These are phyloP conservation scores for Zoanthus gigantus DNA, from an alignment of 92 coral and sea anemone species.

Conservation along the genomic window DNA sequence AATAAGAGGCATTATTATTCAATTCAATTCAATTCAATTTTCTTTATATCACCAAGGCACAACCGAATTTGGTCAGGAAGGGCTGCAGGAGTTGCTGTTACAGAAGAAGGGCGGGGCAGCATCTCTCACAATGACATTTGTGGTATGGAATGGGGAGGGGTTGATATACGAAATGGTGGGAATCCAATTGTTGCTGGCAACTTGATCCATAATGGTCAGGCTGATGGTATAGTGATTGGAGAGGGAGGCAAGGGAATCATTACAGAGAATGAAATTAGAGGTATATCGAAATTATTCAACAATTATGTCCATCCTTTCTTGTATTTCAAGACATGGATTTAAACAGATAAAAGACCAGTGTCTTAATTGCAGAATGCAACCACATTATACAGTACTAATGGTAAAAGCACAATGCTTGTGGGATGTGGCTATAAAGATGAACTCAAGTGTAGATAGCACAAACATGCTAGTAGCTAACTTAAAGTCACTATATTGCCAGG, in stretches of 20 bases:
- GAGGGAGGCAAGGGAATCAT: slow-evolving; percentile 93
- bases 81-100: slow-evolving; percentile 98
- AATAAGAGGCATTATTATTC: too few relatives aligned
- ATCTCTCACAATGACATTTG: slow-evolving; percentile 91
- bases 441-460: too few relatives aligned
- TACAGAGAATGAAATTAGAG: slow-evolving; percentile 91
- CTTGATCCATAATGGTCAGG: slow-evolving; percentile 91
- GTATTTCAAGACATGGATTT: too few relatives aligned
- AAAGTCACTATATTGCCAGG: too few relatives aligned
- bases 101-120: slow-evolving; percentile 96
- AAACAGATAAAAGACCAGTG: too few relatives aligned
- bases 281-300: slow-evolving; percentile 35
- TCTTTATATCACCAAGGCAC: slow-evolving; percentile 58
- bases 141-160: slow-evolving; percentile 99
- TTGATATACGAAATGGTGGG: slow-evolving; percentile 96
- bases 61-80: slow-evolving; percentile 98
- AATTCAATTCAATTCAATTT: too few relatives aligned
- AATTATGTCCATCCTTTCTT: too few relatives aligned
- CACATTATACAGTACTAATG: too few relatives aligned
- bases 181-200: slow-evolving; percentile 90
- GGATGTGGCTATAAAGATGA: too few relatives aligned
- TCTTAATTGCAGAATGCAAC: too few relatives aligned
- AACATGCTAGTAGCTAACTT: too few relatives aligned
- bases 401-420: too few relatives aligned
- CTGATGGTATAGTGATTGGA: slow-evolving; percentile 93